These are phyloP conservation scores for Nomada fucata DNA, from an alignment of 2,888 invertebrate species.

Conservation along the genomic window DNA sequence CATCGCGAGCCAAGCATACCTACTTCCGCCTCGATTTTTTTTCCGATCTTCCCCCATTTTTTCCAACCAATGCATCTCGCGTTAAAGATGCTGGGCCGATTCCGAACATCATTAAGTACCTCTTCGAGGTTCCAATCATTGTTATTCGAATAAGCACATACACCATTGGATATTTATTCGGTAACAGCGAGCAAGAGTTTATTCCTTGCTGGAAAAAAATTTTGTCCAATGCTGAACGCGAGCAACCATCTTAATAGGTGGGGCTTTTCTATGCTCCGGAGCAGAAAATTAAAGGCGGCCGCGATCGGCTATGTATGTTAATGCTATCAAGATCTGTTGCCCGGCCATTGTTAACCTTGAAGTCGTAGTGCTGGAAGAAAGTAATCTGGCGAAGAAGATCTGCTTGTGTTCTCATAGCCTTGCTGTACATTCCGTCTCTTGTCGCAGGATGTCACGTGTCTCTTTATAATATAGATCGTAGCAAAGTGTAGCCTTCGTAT, in stretches of 20 bases:
- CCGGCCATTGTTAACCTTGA: conserved; percentile 46
- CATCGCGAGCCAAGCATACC: neutral
- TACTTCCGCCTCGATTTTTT: neutral
- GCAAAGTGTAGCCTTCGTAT: no score
- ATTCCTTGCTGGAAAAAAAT: neutral
- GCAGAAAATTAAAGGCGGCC: conserved; percentile 24
- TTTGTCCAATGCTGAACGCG: neutral
- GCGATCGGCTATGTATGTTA: conserved; percentile 30
- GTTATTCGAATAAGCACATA: no score
- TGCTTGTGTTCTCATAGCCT: conserved; percentile 68
- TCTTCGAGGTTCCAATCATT: no score
- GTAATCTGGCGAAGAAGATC: conserved; percentile 43
- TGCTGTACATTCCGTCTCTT: conserved; percentile 21
- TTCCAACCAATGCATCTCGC: neutral
- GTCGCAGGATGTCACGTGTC: conserved; percentile 35
- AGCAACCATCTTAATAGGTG: neutral
- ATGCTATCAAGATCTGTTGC: conserved; percentile 44
- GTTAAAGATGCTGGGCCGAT: no score
- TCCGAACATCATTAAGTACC: no score
- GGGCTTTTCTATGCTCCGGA: conserved; percentile 10
- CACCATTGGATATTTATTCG: no score
- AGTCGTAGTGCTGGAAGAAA: conserved; percentile 33
- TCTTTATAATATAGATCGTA: conserved; percentile 3
- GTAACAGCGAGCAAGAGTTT: no score
- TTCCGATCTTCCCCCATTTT: neutral